Evolutionary conservation across 2,113 vertebrate species (phyloP).

Genomic region (Microcebus jonahi): DNA sequence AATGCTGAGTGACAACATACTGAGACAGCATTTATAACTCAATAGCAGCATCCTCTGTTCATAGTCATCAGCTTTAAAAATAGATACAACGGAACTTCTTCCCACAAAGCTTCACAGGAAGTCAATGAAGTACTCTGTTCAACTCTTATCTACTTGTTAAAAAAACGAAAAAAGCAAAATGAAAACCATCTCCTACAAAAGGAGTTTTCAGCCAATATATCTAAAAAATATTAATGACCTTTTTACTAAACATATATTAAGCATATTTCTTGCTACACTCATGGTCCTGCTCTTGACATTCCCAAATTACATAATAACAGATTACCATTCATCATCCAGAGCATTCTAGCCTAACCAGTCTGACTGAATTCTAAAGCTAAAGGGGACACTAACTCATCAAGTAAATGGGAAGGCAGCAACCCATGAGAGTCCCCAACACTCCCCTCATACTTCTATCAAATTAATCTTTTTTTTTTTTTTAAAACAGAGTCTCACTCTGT

Average conservation of each 20-base stretch:
- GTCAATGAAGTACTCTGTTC: conserved; percentile 81
- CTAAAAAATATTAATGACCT: background rate
- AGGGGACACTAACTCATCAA: background rate
- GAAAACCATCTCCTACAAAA: conserved; percentile 62
- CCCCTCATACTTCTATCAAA: background rate
- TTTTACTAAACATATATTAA: background rate
- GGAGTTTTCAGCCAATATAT: background rate
- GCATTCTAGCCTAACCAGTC: background rate
- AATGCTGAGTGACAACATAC: conserved; percentile 58
- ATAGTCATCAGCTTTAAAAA: conserved; percentile 81
- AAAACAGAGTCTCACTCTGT: too few relatives aligned
- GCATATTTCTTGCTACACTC: background rate
- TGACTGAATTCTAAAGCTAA: background rate
- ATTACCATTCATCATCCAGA: background rate
- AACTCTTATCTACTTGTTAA: conserved; percentile 71
- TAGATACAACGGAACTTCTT: conserved; percentile 82
- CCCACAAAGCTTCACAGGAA: conserved; percentile 85
- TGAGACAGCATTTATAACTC: conserved; percentile 67
- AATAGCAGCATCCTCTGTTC: conserved; percentile 58
- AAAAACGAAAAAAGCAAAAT: background rate
- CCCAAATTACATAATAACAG: background rate
- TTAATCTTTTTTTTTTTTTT: background rate
- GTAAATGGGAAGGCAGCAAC: background rate
- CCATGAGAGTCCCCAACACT: background rate
- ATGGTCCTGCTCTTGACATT: background rate